Evolutionary conservation across 2,888 invertebrate species (phyloP).

Genomic region (Stenoptilia bipunctidactyla): DNA sequence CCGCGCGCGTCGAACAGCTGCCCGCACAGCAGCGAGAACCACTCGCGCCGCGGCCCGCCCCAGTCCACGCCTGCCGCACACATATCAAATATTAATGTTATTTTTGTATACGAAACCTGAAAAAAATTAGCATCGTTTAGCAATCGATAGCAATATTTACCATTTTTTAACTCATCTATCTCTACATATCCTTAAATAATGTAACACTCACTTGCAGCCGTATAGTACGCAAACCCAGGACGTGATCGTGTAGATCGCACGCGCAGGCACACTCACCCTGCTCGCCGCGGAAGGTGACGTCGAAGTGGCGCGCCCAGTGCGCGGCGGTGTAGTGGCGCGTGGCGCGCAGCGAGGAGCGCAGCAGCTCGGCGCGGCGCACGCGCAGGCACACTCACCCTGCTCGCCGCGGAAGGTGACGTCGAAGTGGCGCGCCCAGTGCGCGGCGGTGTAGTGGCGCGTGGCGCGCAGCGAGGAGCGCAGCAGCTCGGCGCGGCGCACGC

Average conservation of each 20-base stretch:
- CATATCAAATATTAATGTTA: too few species aligned
- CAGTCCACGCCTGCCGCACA: constrained; percentile 83
- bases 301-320: constrained; percentile 96
- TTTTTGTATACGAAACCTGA: too few species aligned
- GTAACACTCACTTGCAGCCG: too few species aligned
- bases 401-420: constrained; percentile 95
- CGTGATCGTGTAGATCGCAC: too few species aligned
- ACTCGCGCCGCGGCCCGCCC: constrained; percentile 94
- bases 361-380: constrained; percentile 83
- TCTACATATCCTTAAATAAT: too few species aligned
- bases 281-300: constrained; percentile 93
- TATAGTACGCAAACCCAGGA: too few species aligned
- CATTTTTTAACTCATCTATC: too few species aligned
- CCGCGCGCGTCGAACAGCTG: constrained; percentile 87
- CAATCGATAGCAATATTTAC: background rate
- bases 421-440: constrained; percentile 95
- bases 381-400: constrained; percentile 87
- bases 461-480: constrained; percentile 88
- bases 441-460: constrained; percentile 86
- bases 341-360: constrained; percentile 87
- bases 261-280: too few species aligned
- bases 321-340: constrained; percentile 87
- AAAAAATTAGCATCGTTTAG: background rate
- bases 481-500: constrained; percentile 84
- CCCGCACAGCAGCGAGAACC: constrained; percentile 93